Evolutionary conservation across 2,888 invertebrate genomes (phyloP).

Genomic region (Drosophila subsilvestris): DNA sequence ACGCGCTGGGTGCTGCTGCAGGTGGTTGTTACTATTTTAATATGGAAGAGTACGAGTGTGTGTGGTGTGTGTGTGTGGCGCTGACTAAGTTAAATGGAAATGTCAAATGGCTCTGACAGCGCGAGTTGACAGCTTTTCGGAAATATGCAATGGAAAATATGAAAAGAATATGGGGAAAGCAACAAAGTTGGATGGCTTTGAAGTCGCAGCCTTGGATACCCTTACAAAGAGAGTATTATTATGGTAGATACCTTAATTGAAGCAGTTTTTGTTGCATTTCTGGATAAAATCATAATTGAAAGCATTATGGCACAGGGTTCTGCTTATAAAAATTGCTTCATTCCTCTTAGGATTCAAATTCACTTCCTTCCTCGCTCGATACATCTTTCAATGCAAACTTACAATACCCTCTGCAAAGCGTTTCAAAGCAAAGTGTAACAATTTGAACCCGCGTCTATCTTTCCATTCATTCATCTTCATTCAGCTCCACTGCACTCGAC

Average conservation of each 20-base stretch:
- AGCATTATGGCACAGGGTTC: too few species aligned
- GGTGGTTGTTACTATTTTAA: slow-evolving; percentile 56
- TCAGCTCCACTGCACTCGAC: slow-evolving; percentile 25
- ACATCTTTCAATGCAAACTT: background rate
- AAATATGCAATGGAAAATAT: slow-evolving; percentile 32
- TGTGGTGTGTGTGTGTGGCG: background rate
- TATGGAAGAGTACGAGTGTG: background rate
- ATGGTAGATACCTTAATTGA: background rate
- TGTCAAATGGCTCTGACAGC: slow-evolving; percentile 50
- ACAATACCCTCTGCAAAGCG: slow-evolving; percentile 2
- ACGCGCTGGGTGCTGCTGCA: slow-evolving; percentile 57
- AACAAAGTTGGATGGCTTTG: background rate
- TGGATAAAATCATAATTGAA: too few species aligned
- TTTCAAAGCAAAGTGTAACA: slow-evolving; percentile 12
- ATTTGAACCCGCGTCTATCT: slow-evolving; percentile 11
- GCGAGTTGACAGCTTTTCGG: slow-evolving; percentile 39
- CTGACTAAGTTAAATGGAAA: slow-evolving; percentile 53
- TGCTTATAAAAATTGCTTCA: too few species aligned
- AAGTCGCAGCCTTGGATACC: background rate
- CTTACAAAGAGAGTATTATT: background rate
- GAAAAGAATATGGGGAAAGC: background rate
- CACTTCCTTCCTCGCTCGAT: too few species aligned
- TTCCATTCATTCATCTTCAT: slow-evolving; percentile 66
- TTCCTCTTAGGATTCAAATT: too few species aligned
- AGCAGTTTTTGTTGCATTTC: too few species aligned